Evolutionary conservation across 2,797 vertebrate genomes (phyloP).

Genomic region (Synaphobranchus kaupii): DNA sequence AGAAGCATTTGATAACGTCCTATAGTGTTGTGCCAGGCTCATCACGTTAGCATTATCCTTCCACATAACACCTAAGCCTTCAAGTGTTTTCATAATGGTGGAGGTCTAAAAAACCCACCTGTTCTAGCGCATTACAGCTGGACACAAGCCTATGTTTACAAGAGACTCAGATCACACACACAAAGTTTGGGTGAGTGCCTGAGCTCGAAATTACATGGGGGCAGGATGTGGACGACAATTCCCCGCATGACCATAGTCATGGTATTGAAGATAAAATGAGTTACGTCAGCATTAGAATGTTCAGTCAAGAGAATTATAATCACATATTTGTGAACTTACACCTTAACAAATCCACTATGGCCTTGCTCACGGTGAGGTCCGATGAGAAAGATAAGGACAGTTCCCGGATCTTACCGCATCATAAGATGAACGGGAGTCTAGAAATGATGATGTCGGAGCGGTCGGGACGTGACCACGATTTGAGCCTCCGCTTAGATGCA

Average conservation of each 20-base stretch:
- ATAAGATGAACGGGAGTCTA: neutral
- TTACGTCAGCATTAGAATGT: too few relatives aligned
- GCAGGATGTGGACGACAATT: slow-evolving; percentile 24
- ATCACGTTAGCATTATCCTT: neutral
- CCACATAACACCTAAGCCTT: neutral
- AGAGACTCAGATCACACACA: neutral
- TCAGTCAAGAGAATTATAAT: too few relatives aligned
- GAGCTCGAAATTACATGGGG: slow-evolving; percentile 45
- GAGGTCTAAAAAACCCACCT: neutral
- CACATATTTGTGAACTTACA: neutral
- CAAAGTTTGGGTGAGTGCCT: slow-evolving; percentile 40
- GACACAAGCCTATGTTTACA: neutral
- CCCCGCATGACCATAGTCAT: neutral
- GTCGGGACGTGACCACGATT: neutral
- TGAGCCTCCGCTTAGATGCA: neutral
- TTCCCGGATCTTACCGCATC: neutral
- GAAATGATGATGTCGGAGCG: neutral
- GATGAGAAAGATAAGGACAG: neutral
- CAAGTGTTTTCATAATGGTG: neutral
- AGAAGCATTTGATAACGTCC: neutral
- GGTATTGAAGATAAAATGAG: neutral
- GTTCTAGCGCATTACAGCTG: neutral
- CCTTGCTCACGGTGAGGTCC: neutral
- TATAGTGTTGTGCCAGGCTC: neutral
- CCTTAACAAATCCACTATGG: neutral